Conservation (phyloP, 64 coral and sea anemone species). For the Montipora foliosa region DNA sequence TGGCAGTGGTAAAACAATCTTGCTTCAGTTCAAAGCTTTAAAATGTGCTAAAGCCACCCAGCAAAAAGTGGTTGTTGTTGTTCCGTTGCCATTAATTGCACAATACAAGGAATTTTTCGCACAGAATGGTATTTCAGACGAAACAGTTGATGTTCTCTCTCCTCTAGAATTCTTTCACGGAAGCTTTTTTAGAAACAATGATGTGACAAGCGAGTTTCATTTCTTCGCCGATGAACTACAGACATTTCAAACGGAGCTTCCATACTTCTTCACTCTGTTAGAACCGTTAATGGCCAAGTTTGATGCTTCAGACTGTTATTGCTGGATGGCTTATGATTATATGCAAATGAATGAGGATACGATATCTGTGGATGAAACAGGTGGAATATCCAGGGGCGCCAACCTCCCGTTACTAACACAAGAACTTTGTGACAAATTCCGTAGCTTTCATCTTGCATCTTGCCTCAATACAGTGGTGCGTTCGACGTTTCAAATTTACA, state of each 20-base stretch:
- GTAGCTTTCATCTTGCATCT: background rate
- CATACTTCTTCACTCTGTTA: background rate
- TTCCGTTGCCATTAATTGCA: background rate
- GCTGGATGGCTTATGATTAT: slow-evolving; percentile 18
- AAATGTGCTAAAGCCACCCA: background rate
- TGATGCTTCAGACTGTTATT: background rate
- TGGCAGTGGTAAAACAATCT: slow-evolving; percentile 31
- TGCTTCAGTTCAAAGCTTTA: slow-evolving; percentile 37
- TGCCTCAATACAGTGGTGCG: slow-evolving; percentile 2
- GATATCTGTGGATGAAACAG: background rate
- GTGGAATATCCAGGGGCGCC: background rate
- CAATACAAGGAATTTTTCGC: slow-evolving; percentile 15
- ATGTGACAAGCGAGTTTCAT: background rate
- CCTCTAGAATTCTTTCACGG: background rate
- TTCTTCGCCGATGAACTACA: slow-evolving; percentile 27
- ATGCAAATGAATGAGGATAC: background rate
- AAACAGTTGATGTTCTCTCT: background rate
- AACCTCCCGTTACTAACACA: background rate
- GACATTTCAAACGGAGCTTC: too few relatives aligned
- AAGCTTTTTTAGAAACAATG: background rate
- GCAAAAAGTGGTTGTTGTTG: background rate
- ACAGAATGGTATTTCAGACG: background rate
- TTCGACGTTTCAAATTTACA: slow-evolving; percentile 2
- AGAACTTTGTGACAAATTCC: background rate
- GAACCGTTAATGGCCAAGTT: background rate